Conservation (phyloP, 2,888 invertebrate genomes). For the Harpagoxenus sublaevis region DNA sequence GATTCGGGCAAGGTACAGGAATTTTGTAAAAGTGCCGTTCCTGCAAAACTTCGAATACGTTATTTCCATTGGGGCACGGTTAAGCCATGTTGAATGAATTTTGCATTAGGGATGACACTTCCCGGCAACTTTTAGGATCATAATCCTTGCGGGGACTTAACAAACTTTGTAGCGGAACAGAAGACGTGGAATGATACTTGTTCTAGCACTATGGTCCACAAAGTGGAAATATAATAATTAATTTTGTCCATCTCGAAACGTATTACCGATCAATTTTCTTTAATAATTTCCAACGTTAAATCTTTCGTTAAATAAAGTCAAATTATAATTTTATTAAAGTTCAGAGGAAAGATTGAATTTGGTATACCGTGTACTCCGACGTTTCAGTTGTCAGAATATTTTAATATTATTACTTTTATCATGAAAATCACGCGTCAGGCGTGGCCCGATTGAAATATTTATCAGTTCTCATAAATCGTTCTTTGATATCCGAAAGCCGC, state of each 20-base stretch:
- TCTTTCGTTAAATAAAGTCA: background rate
- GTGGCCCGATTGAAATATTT: background rate
- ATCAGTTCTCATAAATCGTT: background rate
- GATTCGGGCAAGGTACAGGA: conserved; percentile 7
- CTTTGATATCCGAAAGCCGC: background rate
- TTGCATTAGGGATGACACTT: conserved; percentile 15
- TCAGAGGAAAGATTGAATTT: background rate
- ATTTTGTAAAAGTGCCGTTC: conserved; percentile 44
- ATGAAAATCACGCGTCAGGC: background rate
- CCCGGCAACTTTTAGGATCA: conserved; percentile 30
- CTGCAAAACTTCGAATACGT: conserved; percentile 36
- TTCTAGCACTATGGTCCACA: background rate
- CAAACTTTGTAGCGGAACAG: background rate
- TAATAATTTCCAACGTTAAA: background rate
- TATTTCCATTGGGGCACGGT: conserved; percentile 38
- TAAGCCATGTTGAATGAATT: conserved; percentile 39
- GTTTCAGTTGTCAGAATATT: background rate
- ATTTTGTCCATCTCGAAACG: background rate
- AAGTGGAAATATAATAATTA: conserved; percentile 1
- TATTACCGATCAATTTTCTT: background rate
- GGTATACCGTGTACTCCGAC: background rate
- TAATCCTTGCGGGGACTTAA: conserved; percentile 18
- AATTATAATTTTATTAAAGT: background rate
- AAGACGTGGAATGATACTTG: background rate
- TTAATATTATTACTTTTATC: background rate